Conservation (phyloP, 2,797 vertebrate genomes). For the Monodelphis domestica region DNA sequence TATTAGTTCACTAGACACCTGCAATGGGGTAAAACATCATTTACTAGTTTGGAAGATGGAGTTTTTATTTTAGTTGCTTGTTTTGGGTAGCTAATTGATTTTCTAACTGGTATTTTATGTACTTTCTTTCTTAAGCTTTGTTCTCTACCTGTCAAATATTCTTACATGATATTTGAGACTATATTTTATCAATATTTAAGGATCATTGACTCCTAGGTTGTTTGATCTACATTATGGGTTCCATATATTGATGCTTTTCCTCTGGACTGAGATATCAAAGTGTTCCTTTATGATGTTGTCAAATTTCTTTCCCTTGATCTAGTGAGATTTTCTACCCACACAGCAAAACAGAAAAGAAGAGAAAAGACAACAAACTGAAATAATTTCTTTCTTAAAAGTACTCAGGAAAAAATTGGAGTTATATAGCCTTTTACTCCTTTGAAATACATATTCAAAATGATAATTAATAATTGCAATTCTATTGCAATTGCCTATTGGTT, state of each 20-base stretch:
- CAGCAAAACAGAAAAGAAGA: neutral
- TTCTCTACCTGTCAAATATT: neutral
- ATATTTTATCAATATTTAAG: neutral
- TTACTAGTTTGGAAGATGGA: too few relatives aligned
- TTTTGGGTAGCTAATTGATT: too few relatives aligned
- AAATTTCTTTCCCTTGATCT: slow-evolving; percentile 22
- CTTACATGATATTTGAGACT: neutral
- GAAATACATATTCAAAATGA: neutral
- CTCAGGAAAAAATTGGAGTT: neutral
- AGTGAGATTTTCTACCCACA: neutral
- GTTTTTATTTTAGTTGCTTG: too few relatives aligned
- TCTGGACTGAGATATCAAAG: neutral
- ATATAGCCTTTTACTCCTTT: neutral
- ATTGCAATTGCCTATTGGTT: neutral
- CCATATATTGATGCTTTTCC: neutral
- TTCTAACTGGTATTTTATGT: too few relatives aligned
- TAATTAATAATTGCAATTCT: neutral
- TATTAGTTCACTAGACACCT: too few relatives aligned
- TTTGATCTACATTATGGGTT: neutral
- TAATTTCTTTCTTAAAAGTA: neutral
- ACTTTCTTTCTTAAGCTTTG: neutral
- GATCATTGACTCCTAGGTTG: neutral
- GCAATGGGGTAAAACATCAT: too few relatives aligned
- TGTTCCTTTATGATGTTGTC: neutral
- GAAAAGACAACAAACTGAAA: neutral